Base-by-base conservation (phyloP, 2,797 vertebrate genomes). In the Acridotheres tristis region DNA sequence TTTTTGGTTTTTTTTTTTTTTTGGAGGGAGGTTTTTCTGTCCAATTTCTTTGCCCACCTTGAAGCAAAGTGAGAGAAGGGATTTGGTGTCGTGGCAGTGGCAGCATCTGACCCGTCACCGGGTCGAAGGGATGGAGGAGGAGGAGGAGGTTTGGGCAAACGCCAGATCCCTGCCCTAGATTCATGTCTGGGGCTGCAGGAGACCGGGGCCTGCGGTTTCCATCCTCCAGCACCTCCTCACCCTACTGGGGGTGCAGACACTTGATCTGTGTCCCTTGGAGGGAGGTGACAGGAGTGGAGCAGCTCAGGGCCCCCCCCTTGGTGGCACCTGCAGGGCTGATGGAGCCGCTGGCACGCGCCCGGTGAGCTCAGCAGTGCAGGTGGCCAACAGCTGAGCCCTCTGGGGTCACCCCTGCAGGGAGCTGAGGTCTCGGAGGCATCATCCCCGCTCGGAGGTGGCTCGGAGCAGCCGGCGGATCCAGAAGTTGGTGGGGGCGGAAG, bases 401-500 rank as follows among this genome's bases (percentile, higher is more conserved):
- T 0, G 1, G 69, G 40, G 54, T 63, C 12, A 3, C 50, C 10
- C 0, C n/a, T 32, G 15, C 1, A 0, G 58, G 62, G 54, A 54
- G 19, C 47, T 13, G 11, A 45, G 0, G 12, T 7, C 16, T 53
- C 15, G 0, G 55, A 20, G 38, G 48, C 48, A 3, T 40, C 6
- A 1, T 78, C 66, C 66, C 58, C 0, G 4, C 59, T 55, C 3
- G 3, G 5, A 16, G 78, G 74, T 57, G 80, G 65, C 65, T 71
- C 1, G 1, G 83, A 93, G 95, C 80, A 66, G 80, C 69, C 16
- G 43, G 54, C 11, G 3, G 61, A 66, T 93, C 68, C 93, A 34
- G 68, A 81, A 92, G 91, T 92, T 93, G 14, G 73, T 74, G 96
- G 94, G 94, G 93, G 94, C 12, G 89, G 91, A 84, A 93, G 80